phyloP scores from a whole-genome alignment of 2,888 invertebrate genomes.

The Drosophila demipolita region DNA sequence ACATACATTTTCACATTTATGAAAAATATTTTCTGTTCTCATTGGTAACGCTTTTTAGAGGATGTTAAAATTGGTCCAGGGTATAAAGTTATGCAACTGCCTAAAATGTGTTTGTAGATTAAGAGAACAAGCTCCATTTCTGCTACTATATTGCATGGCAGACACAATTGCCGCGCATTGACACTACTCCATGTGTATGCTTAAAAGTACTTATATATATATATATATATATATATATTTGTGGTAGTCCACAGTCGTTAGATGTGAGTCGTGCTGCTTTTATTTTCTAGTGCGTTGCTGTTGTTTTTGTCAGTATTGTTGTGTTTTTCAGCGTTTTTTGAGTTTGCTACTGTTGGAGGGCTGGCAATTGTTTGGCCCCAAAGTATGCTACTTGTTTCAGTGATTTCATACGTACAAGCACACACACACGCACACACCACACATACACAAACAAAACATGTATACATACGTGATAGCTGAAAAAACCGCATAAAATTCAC shows the following conservation, averaged over 20 bases:
- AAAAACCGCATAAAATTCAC: slow-evolving; percentile 65
- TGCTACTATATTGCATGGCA: slow-evolving; percentile 35
- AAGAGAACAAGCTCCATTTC: slow-evolving; percentile 36
- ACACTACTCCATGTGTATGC: slow-evolving; percentile 25
- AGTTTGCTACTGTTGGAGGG: slow-evolving; percentile 63
- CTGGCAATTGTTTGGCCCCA: slow-evolving; percentile 72
- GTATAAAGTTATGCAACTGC: slow-evolving; percentile 18
- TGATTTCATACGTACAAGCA: slow-evolving; percentile 56
- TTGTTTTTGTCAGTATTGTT: slow-evolving; percentile 20
- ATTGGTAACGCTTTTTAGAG: not conserved
- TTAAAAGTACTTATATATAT: not conserved
- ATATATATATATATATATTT: slow-evolving; percentile 26
- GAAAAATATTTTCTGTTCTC: not conserved
- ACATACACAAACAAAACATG: slow-evolving; percentile 11
- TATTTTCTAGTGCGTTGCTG: slow-evolving; percentile 16
- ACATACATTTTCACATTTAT: not conserved
- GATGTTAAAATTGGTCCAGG: not conserved
- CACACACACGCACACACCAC: slow-evolving; percentile 21
- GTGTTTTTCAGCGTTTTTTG: slow-evolving; percentile 43
- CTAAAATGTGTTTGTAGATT: slow-evolving; percentile 35
- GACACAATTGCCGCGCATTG: slow-evolving; percentile 51
- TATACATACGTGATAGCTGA: slow-evolving; percentile 33
- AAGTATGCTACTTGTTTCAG: slow-evolving; percentile 73
- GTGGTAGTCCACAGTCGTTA: slow-evolving; percentile 55
- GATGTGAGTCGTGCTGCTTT: slow-evolving; percentile 41